These are phyloP conservation scores for Baryphthengus martii DNA, from an alignment of 2,113 vertebrate species.

Conservation along the genomic window DNA sequence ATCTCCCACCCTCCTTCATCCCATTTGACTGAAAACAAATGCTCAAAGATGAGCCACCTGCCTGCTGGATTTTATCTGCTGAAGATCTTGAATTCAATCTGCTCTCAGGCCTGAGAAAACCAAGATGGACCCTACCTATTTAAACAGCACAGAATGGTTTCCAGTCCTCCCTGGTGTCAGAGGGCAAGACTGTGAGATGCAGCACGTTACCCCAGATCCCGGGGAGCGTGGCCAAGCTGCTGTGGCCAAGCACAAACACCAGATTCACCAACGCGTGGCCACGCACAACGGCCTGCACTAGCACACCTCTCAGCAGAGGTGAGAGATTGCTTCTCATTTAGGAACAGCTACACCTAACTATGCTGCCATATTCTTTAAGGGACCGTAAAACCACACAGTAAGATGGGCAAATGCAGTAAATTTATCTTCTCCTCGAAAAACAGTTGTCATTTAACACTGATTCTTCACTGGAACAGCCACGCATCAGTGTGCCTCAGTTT, in stretches of 20 bases:
- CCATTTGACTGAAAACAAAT: not conserved
- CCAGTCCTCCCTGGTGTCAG: not conserved
- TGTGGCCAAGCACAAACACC: not conserved
- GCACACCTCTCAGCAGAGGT: not conserved
- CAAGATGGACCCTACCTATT: not conserved
- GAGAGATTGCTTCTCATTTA: not conserved
- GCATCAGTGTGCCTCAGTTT: not conserved
- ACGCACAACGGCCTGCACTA: not conserved
- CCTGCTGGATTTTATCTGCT: not conserved
- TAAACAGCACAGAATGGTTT: not conserved
- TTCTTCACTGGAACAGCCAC: not conserved
- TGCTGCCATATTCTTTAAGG: not conserved
- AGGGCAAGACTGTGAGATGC: not conserved
- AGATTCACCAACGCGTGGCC: accelerated
- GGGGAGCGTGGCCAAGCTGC: not conserved
- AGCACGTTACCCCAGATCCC: not conserved
- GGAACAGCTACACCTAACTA: not conserved
- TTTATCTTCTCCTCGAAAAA: not conserved
- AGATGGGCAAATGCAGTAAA: not conserved
- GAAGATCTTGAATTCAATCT: not conserved
- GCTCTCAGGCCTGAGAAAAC: not conserved
- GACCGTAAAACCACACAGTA: not conserved
- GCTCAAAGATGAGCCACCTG: not conserved
- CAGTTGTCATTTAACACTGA: not conserved
- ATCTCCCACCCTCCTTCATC: not conserved